Conservation (phyloP, 2,797 vertebrate species). For the Myotis vivesi region DNA sequence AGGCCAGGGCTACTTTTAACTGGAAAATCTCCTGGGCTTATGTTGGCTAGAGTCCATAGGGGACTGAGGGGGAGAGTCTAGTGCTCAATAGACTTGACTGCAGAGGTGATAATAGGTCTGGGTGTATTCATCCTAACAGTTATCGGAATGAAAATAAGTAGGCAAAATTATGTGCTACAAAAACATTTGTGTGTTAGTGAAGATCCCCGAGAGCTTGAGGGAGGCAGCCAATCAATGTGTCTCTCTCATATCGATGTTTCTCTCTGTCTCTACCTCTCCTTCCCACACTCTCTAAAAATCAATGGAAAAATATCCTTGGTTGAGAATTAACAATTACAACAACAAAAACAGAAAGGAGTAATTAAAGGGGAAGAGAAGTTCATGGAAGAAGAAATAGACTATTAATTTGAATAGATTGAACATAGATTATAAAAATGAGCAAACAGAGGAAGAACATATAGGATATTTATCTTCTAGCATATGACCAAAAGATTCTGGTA, state of each 20-base stretch:
- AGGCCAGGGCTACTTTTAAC: not conserved
- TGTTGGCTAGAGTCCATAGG: not conserved
- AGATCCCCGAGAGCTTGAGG: not conserved
- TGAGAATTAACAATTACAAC: not conserved
- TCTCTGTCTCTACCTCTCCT: not conserved
- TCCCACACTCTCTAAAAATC: not conserved
- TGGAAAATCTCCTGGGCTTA: not conserved
- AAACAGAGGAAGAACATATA: not conserved
- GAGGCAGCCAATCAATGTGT: not conserved
- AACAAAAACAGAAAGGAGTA: not conserved
- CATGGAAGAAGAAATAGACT: constrained; percentile 4
- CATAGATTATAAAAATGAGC: not conserved
- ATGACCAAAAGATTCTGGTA: not conserved
- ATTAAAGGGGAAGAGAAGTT: not conserved
- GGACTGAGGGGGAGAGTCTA: not conserved
- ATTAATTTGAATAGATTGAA: not conserved
- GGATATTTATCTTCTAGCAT: not conserved
- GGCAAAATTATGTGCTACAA: not conserved
- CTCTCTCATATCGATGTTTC: not conserved
- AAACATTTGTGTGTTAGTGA: not conserved
- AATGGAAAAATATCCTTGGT: not conserved
- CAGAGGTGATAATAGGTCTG: not conserved
- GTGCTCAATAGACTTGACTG: not conserved
- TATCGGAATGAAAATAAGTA: not conserved
- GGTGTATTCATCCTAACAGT: constrained; percentile 3